Base-by-base conservation (phyloP, 2,888 invertebrate genomes). In the Ditylenchus weischeri region DNA sequence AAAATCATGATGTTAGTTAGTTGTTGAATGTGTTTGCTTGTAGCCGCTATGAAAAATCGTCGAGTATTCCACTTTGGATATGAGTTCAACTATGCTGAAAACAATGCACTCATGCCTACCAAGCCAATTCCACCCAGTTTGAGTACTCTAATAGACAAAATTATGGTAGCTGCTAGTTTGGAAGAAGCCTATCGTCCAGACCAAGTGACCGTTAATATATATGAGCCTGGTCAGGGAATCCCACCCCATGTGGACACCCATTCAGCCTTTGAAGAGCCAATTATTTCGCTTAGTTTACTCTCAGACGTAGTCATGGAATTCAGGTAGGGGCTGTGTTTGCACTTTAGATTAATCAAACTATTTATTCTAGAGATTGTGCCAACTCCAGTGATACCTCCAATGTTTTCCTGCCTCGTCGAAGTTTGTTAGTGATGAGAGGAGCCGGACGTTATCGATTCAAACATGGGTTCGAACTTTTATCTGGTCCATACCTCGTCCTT, bases 161-260 rank as follows among this genome's bases (percentile, higher is more conserved):
- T 79, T 50, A 47, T 69, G 8, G 8, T 57, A 13, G 23, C 59
- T 43, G 59, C 59, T 1, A 19, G 36, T 57, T 18, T 54, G 36
- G n/a, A 49, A 1, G 21, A 29, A 29, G 63, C 35, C 1, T 2
- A 51, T 19, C 59, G 57, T n/a, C 65, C 69, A 11, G 62, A 67
- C 43, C 54, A 69, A 29, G 61, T 69, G 21, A 69, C 86, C 10
- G 82, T 85, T 48, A 86, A 86, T 75, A 81, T 84, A 65, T 86
- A 86, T 74, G 78, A 82, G 57, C 84, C 85, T 18, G 86, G 86
- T 10, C 85, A 86, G 77, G 86, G 85, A 50, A 96, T 98, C 83
- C 95, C 96, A 47, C 88, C 90, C 0, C 96, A 98, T 84, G 89
- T 93, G 23, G 96, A 98, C 83, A 93, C 92, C 0, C 93, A 94